Evolutionary conservation across 2,888 invertebrate species (phyloP).

Genomic region (Lycaena phlaeas): DNA sequence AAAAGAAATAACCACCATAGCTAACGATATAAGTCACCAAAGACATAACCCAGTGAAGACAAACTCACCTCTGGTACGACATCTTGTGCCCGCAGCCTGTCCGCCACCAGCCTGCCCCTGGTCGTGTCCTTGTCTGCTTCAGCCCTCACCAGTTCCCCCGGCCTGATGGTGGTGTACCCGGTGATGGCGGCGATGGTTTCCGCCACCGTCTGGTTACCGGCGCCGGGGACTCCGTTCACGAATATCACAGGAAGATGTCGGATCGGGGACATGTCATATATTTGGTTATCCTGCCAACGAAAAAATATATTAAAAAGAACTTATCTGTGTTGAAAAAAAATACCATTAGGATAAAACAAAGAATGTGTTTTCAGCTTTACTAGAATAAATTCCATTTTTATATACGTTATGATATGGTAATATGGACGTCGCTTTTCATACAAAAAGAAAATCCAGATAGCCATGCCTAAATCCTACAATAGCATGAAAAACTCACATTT

Average conservation of each 20-base stretch:
- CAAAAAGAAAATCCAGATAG: neutral
- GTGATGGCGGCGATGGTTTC: slow-evolving; percentile 60
- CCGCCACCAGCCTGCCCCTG: slow-evolving; percentile 59
- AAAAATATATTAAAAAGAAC: neutral
- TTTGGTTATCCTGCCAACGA: slow-evolving; percentile 26
- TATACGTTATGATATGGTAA: too few relatives aligned
- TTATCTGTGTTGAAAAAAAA: neutral
- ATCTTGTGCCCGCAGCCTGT: slow-evolving; percentile 50
- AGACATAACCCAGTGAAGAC: too few relatives aligned
- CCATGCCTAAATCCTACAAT: neutral
- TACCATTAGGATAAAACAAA: neutral
- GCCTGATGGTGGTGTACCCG: slow-evolving; percentile 59
- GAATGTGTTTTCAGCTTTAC: neutral
- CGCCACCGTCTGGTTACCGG: slow-evolving; percentile 63
- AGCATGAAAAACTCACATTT: slow-evolving; percentile 34
- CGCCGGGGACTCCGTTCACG: slow-evolving; percentile 65
- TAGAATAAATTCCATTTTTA: too few relatives aligned
- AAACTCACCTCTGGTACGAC: slow-evolving; percentile 58
- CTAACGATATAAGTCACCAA: too few relatives aligned
- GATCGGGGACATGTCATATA: slow-evolving; percentile 62
- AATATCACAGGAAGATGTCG: slow-evolving; percentile 60
- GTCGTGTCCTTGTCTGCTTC: slow-evolving; percentile 64
- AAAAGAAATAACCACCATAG: too few relatives aligned
- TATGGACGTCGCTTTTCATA: neutral
- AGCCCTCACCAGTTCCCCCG: slow-evolving; percentile 57